Conservation (phyloP, 2,113 vertebrate species). For the Phrynocephalus versicolor region DNA sequence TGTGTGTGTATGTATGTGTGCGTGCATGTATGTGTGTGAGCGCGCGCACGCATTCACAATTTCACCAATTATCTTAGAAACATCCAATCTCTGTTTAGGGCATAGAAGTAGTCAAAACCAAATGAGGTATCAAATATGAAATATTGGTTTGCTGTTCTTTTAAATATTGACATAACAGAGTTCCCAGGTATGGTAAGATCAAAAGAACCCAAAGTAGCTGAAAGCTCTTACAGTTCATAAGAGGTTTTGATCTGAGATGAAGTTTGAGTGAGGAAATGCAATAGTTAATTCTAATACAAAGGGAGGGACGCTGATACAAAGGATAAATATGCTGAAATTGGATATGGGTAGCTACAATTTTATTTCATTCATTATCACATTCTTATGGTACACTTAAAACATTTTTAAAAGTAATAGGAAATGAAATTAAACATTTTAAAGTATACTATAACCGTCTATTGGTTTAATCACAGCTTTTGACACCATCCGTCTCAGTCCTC, state of each 20-base stretch:
- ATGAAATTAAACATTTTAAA: not conserved
- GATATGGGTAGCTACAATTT: not conserved
- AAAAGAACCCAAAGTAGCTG: not conserved
- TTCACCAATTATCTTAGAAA: not conserved
- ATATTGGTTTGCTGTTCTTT: not conserved
- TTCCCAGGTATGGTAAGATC: not conserved
- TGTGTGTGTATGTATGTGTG: not conserved
- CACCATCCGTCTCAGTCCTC: not conserved
- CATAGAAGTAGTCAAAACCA: not conserved
- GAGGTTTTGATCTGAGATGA: not conserved
- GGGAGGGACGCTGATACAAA: slow-evolving; percentile 1
- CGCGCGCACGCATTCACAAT: not conserved
- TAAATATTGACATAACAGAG: not conserved
- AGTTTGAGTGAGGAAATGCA: not conserved
- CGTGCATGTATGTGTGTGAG: not conserved
- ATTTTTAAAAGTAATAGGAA: not conserved
- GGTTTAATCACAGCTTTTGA: not conserved
- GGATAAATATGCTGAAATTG: slow-evolving; percentile 32
- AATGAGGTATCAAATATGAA: slow-evolving; percentile 17
- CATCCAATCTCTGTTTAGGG: no score
- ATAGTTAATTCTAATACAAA: slow-evolving; percentile 6
- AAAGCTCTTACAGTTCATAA: not conserved
- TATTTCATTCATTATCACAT: not conserved
- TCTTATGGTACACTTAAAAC: not conserved
- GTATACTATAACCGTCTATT: not conserved